These are phyloP conservation scores for Eueides isabella DNA, from an alignment of 1,140 invertebrate genomes.

Conservation along the genomic window DNA sequence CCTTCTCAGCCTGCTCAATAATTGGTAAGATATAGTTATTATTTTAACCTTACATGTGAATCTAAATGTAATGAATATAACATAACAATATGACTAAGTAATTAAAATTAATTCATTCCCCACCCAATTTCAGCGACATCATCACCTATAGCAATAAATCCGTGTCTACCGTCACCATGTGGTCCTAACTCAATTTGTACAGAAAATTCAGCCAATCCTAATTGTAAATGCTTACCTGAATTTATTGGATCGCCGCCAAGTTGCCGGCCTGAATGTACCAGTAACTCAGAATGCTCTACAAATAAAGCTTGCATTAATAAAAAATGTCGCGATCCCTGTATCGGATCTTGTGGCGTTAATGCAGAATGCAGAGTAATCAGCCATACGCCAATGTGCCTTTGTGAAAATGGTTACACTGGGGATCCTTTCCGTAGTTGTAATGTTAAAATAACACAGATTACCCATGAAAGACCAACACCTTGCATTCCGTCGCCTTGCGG, in stretches of 20 bases:
- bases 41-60: neutral
- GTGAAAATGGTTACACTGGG: slow-evolving; percentile 84
- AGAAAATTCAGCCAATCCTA: slow-evolving; percentile 82
- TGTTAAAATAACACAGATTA: slow-evolving; percentile 67
- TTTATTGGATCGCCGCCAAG: slow-evolving; percentile 84
- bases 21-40: slow-evolving; percentile 74
- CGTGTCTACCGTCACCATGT: slow-evolving; percentile 85
- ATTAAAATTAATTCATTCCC: neutral
- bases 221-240: slow-evolving; percentile 85
- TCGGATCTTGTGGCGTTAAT: slow-evolving; percentile 86
- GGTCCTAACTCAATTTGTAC: slow-evolving; percentile 86
- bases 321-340: slow-evolving; percentile 87
- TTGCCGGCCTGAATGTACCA: slow-evolving; percentile 87
- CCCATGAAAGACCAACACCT: slow-evolving; percentile 82
- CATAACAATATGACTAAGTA: neutral
- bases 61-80: slow-evolving; percentile 27
- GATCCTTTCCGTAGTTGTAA: slow-evolving; percentile 86
- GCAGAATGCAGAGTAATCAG: slow-evolving; percentile 84
- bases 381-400: slow-evolving; percentile 85
- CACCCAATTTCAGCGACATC: slow-evolving; percentile 54
- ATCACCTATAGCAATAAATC: slow-evolving; percentile 74
- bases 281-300: slow-evolving; percentile 85
- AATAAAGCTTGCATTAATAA: slow-evolving; percentile 85
- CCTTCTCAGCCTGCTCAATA: slow-evolving; percentile 83
- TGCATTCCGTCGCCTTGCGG: slow-evolving; percentile 90